A percentile compares a stretch with the other conserved stretches of the same genome.
phyloP scores from a whole-genome alignment of 2,888 invertebrate species.

The Melipona bicolor region DNA sequence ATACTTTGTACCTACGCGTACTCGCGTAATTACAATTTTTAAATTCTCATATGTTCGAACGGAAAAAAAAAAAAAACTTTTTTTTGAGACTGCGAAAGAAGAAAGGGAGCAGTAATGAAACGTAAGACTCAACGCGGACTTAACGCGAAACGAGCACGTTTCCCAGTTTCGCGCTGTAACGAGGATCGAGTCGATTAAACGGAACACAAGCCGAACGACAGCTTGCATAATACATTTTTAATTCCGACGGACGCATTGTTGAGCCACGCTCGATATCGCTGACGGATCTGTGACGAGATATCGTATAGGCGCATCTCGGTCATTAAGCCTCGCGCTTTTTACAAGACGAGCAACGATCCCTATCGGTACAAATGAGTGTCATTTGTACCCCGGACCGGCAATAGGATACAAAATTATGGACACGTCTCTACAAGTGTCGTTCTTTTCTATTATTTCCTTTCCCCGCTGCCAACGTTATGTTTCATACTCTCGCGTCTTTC shows the following conservation, averaged over 20 bases:
- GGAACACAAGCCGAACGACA: slow-evolving; percentile 66
- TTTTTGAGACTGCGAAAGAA: not conserved
- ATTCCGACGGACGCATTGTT: slow-evolving; percentile 72
- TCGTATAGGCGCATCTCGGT: slow-evolving; percentile 81
- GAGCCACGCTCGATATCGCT: slow-evolving; percentile 77
- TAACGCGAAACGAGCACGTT: not conserved
- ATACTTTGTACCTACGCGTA: too few relatives aligned
- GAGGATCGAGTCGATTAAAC: slow-evolving; percentile 64
- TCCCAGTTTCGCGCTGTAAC: slow-evolving; percentile 22
- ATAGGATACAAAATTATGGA: slow-evolving; percentile 49
- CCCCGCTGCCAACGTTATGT: not conserved
- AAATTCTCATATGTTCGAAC: not conserved
- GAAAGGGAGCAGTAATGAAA: not conserved
- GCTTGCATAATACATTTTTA: slow-evolving; percentile 82
- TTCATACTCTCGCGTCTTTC: not conserved
- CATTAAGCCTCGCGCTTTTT: slow-evolving; percentile 80
- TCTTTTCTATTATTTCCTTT: slow-evolving; percentile 4
- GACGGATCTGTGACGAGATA: slow-evolving; percentile 82
- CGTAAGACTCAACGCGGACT: not conserved
- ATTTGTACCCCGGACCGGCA: slow-evolving; percentile 72
- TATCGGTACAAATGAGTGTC: slow-evolving; percentile 81
- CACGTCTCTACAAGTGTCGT: slow-evolving; percentile 36
- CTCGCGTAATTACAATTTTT: not conserved
- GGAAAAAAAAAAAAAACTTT: not conserved
- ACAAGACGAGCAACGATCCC: slow-evolving; percentile 77